Base-by-base conservation (phyloP, 2,113 vertebrate species). In the Oncorhynchus mykiss region DNA sequence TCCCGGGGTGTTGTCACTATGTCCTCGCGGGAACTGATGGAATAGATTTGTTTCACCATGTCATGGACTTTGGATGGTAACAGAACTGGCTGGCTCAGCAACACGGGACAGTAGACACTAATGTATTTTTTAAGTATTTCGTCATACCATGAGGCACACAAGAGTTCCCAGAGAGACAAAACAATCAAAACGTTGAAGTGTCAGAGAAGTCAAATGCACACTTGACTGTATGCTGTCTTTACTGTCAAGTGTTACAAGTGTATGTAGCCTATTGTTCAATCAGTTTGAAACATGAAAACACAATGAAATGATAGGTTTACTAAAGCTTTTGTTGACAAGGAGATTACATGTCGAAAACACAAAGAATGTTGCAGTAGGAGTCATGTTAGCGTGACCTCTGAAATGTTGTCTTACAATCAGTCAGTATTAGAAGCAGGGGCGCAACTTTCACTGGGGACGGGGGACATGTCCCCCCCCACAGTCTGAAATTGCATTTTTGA, bases 281-380 rank as follows among this genome's bases (percentile, higher is more conserved):
- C 67, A 39, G 49, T 69, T 39, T 45, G 29, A 67, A 27, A 24
- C n/a, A 29, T 20, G 12, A 22, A 71, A 18, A 75, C 76, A 75
- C 80, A 80, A 71, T 79, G 34, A 71, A 71, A 83, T 80, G 12
- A 71, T 25, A 73, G 70, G 75, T 75, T 67, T 82, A 85, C 85
- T 87, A 88, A 90, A 87, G 83, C 78, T 78, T 68, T 72, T 81
- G 34, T 67, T 67, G 59, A 79, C 54, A 39, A 29, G 20, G 70
- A 60, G 67, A 74, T 68, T 62, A 86, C 34, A 78, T 70, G 51
- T 54, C 5, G 12, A 54, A 18, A 54, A 54, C 39, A 45, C 39
- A 45, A 45, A 39, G 7, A 39, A 45, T 16, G 65, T 78, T 78
- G 80, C 68, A 39, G 45, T 66, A 72, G 82, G 64, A 71, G 71